A percentile compares a stretch with the other conserved stretches of the same genome.
phyloP scores from a whole-genome alignment of 2,888 invertebrate species.

The Drosophila imparisetae region DNA sequence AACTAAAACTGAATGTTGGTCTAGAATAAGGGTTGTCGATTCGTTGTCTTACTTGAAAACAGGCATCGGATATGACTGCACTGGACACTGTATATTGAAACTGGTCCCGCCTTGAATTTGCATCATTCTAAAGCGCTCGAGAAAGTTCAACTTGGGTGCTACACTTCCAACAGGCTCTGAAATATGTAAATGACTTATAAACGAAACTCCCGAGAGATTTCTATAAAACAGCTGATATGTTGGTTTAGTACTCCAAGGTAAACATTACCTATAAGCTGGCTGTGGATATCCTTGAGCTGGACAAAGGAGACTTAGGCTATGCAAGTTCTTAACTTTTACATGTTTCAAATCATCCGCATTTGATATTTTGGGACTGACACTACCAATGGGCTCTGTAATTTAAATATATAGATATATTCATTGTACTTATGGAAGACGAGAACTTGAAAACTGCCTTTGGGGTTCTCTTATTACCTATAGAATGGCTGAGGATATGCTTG shows the following conservation, averaged over 20 bases:
- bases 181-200: conserved; percentile 29
- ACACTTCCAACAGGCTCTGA: conserved; percentile 86
- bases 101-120: conserved; percentile 80
- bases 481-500: conserved; percentile 89
- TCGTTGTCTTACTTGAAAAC: conserved; percentile 86
- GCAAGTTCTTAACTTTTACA: conserved; percentile 75
- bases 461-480: conserved; percentile 86
- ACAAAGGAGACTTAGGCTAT: conserved; percentile 88
- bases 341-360: conserved; percentile 85
- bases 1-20: conserved; percentile 50
- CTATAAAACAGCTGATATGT: conserved; percentile 6
- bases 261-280: conserved; percentile 86
- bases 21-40: background rate
- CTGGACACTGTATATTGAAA: conserved; percentile 90
- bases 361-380: conserved; percentile 87
- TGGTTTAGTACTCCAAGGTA: conserved; percentile 1
- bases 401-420: background rate
- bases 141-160: conserved; percentile 87
- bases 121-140: conserved; percentile 80
- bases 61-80: conserved; percentile 91
- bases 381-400: conserved; percentile 86
- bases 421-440: background rate
- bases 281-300: conserved; percentile 90
- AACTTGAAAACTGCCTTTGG: conserved; percentile 55
- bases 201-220: background rate